Conservation (phyloP, 2,888 invertebrate species). For the Tachina lurida region DNA sequence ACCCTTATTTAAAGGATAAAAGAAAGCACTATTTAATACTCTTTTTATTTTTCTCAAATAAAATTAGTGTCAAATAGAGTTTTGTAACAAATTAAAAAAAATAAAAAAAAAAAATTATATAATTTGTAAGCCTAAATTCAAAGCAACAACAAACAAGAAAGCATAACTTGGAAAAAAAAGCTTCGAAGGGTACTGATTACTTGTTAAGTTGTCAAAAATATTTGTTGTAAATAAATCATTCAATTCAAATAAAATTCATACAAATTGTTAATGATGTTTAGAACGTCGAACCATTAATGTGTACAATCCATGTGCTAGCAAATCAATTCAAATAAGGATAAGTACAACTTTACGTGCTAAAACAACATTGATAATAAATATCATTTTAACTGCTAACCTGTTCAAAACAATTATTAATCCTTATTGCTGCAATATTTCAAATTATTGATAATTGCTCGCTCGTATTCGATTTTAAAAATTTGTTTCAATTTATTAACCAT, state of each 20-base stretch:
- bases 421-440: slow-evolving; percentile 46
- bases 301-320: slow-evolving; percentile 77
- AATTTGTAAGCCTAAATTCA: slow-evolving; percentile 50
- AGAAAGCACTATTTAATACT: slow-evolving; percentile 69
- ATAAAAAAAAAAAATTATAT: slow-evolving; percentile 22
- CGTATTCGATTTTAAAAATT: slow-evolving; percentile 55
- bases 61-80: slow-evolving; percentile 66
- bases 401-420: slow-evolving; percentile 40
- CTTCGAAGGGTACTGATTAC: slow-evolving; percentile 69
- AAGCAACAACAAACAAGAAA: slow-evolving; percentile 60
- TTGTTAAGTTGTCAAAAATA: slow-evolving; percentile 68
- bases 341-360: slow-evolving; percentile 45
- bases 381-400: slow-evolving; percentile 51
- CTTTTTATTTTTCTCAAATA: slow-evolving; percentile 55
- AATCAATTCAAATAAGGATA: slow-evolving; percentile 63
- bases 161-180: slow-evolving; percentile 60
- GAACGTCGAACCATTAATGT: slow-evolving; percentile 84
- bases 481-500: slow-evolving; percentile 43
- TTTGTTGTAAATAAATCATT: slow-evolving; percentile 70
- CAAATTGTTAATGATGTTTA: slow-evolving; percentile 74
- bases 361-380: slow-evolving; percentile 11
- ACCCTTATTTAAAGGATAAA: slow-evolving; percentile 62
- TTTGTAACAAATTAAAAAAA: slow-evolving; percentile 47
- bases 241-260: slow-evolving; percentile 55
- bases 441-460: neutral